Conservation (phyloP, 2,797 vertebrate genomes). For the Pangasius krempfi region DNA sequence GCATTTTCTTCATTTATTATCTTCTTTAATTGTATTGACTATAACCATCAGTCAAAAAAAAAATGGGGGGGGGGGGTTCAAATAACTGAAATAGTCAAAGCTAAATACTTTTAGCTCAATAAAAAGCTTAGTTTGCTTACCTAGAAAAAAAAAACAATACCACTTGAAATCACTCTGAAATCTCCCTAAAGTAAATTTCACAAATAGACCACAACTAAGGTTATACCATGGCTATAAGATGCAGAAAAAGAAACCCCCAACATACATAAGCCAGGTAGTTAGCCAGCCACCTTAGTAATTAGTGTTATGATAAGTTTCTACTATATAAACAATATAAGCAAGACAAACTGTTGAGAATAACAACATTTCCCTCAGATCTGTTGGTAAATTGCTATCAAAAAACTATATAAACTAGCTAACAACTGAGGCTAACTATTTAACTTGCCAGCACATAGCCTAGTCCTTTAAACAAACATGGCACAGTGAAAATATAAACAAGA, state of each 20-base stretch:
- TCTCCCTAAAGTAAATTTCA: background rate
- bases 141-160: background rate
- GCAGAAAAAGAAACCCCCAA: background rate
- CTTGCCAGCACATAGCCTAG: background rate
- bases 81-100: too few relatives aligned
- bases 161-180: background rate
- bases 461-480: background rate
- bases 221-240: background rate
- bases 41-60: background rate
- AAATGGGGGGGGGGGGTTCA: too few relatives aligned
- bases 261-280: background rate
- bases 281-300: background rate
- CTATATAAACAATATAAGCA: background rate
- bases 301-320: background rate
- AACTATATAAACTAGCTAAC: background rate
- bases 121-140: background rate
- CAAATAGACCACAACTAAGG: background rate
- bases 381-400: background rate
- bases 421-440: background rate
- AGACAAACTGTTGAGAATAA: background rate
- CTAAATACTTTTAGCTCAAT: background rate
- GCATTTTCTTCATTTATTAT: slow-evolving; percentile 1
- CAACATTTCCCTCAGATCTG: background rate
- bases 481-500: background rate
- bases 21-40: background rate